phyloP scores from a whole-genome alignment of 1,140 invertebrate genomes.

The Polypedilum vanderplanki region DNA sequence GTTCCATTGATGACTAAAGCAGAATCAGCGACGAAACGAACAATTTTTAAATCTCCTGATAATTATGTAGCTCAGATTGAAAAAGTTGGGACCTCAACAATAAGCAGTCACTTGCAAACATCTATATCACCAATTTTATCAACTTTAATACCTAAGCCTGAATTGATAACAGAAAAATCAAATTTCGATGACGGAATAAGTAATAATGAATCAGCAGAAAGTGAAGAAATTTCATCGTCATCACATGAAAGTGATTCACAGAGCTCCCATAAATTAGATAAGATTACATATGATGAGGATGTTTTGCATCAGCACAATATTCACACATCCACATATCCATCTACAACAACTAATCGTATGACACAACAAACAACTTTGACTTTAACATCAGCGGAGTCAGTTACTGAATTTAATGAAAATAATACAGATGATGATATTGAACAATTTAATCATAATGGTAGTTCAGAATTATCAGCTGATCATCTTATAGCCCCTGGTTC shows the following conservation, averaged over 20 bases:
- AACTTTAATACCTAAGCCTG: not conserved
- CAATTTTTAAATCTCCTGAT: not conserved
- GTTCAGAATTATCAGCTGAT: conserved; percentile 6
- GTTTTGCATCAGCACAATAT: not conserved
- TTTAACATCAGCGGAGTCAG: not conserved
- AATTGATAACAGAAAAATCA: not conserved
- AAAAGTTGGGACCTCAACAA: not conserved
- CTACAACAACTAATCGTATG: not conserved
- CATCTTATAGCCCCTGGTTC: not conserved
- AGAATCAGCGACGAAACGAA: not conserved
- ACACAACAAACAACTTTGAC: not conserved
- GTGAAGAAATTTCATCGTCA: not conserved
- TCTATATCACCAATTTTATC: not conserved
- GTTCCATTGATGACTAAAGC: not conserved
- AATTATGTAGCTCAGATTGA: not conserved
- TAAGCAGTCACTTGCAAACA: not conserved
- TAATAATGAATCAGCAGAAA: conserved; percentile 10
- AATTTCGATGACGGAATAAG: not conserved
- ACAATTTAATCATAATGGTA: not conserved
- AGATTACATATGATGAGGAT: not conserved
- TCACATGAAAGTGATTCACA: not conserved
- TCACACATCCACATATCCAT: not conserved
- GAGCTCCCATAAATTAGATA: not conserved
- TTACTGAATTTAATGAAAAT: not conserved
- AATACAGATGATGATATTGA: not conserved